Evolutionary conservation across 2,113 vertebrate species (phyloP).

Genomic region (Leptocoma aspasia): DNA sequence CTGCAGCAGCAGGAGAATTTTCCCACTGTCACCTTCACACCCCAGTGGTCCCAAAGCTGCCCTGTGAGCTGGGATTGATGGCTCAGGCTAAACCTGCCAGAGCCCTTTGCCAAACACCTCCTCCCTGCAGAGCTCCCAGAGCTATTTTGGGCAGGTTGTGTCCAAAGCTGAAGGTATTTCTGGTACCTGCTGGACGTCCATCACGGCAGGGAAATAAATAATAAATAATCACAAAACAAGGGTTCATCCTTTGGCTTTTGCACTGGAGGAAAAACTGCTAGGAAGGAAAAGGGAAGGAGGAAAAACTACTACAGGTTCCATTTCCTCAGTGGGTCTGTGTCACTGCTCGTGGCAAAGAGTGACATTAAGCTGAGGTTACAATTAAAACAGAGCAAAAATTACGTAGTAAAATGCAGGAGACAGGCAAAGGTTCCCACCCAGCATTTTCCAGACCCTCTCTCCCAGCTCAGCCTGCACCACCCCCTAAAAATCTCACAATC

Average conservation of each 20-base stretch:
- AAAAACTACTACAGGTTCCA: neutral
- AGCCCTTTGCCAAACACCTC: neutral
- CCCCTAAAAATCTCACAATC: neutral
- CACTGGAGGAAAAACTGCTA: neutral
- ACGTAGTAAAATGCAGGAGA: accelerated
- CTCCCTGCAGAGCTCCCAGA: neutral
- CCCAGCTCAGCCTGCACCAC: neutral
- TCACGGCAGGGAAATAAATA: accelerated
- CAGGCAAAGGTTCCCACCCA: neutral
- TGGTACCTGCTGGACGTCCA: neutral
- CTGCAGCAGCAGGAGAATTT: neutral
- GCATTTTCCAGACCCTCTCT: neutral
- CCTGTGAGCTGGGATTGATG: neutral
- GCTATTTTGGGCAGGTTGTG: neutral
- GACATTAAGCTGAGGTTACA: neutral
- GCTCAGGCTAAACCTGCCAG: accelerated
- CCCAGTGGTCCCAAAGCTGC: neutral
- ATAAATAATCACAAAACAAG: neutral
- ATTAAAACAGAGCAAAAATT: neutral
- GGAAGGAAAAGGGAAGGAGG: neutral
- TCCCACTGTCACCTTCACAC: neutral
- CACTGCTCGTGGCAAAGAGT: accelerated
- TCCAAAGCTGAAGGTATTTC: neutral
- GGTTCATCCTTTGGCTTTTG: neutral
- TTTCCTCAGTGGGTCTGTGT: neutral